Base-by-base conservation (phyloP, 2,113 vertebrate genomes). In the Tautogolabrus adspersus region DNA sequence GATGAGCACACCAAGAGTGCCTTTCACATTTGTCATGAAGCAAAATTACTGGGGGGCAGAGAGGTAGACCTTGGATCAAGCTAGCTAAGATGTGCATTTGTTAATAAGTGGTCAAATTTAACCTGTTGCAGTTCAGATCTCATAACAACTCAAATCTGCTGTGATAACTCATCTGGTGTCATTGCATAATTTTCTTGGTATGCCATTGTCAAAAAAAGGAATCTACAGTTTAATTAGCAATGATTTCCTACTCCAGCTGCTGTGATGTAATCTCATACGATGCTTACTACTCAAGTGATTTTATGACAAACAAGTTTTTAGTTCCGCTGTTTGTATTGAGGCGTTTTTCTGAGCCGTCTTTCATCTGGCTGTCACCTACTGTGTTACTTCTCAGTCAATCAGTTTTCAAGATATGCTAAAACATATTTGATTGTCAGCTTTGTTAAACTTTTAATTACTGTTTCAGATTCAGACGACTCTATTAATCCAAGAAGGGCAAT, bases 221-320 rank as follows among this genome's bases (percentile, higher is more conserved):
- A 34, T 34, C 30, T 6, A 2, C 30, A 34, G 3, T 34, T 34
- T 34, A 34, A 34, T 6, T 34, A 34, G 30, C 30, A 34, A 6
- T 34, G 30, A 34, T 6, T 34, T 34, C 30, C 30, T 34, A 34
- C 30, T 34, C 30, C 30, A n/a, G n/a, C n/a, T 26, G 26, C 26
- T 26, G 26, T 26, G 26, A 26, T 26, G 26, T 26, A 26, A 26
- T 26, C 26, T 26, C 26, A 26, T 26, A 26, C 26, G 4, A 26
- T 26, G 6, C 6, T 47, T 7, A 64, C 34, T 74, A 23, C 49
- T 34, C 2, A 21, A 19, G 1, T 1, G 40, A n/a, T 42, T 65
- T 72, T 59, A 55, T 69, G 75, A 7, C 30, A 65, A 26, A 26
- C 26, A 26, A 26, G 75, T 65, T 82, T 75, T 77, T 72, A 46